Base-by-base conservation (phyloP, 2,113 vertebrate genomes). In the Grallaria varia region DNA sequence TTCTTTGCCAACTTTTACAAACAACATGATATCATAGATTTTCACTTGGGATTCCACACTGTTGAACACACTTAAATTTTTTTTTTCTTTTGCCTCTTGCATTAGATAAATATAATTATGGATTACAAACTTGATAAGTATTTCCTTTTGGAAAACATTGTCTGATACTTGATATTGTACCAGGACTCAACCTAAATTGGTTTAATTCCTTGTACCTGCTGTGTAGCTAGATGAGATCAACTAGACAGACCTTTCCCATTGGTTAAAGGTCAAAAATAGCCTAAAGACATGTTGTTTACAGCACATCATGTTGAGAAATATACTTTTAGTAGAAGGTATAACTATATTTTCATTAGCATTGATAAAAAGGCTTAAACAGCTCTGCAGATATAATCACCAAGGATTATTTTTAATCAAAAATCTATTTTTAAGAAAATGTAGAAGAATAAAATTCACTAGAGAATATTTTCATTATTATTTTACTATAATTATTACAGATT, bases 251-350 rank as follows among this genome's bases (percentile, higher is more conserved):
- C 96, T 93, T 97, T 98, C 98, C 98, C 96, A 98, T 98, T 98
- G 98, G 98, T 98, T 98, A 98, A 98, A 98, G 98, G 98, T 99
- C 98, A 98, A 98, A 94, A 94, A 89, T 95, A 91, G 95, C 95
- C 95, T 89, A 58, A 87, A 93, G 96, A 94, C 95, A 94, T 87
- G 86, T 97, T 97, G 94, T 97, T 97, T 97, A 91, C 90, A 95
- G 84, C 95, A 95, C 95, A 96, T 96, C 95, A 97, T 93, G 86
- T 97, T 95, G 95, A 88, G 91, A 96, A 95, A 97, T 93, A 94
- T 77, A 94, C 64, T 97, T 95, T 95, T 95, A 72, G 37, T 94
- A 77, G 88, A 93, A 94, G 52, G 44, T 49, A 90, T 58, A 62
- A 59, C 64, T 66, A 80, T 95, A 93, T 91, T 97, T 95, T 93